phyloP scores from a whole-genome alignment of 2,888 invertebrate genomes.

The Muschampia staudingeri region DNA sequence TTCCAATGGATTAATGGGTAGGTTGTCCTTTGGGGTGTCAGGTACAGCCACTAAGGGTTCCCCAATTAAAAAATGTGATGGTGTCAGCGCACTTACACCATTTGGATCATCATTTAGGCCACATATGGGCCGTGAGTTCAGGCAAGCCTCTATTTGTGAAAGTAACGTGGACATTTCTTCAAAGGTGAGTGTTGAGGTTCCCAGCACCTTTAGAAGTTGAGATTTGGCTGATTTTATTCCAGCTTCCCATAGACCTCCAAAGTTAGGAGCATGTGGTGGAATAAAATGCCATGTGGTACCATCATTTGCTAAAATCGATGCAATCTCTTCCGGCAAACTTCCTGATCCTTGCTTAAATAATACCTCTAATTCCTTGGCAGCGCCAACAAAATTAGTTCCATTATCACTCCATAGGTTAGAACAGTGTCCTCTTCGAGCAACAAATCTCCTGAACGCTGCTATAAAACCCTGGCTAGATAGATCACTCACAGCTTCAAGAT shows the following conservation, averaged over 20 bases:
- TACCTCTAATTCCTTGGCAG: not conserved
- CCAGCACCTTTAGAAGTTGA: not conserved
- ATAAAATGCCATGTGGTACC: slow-evolving; percentile 1
- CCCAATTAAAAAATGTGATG: slow-evolving; percentile 2
- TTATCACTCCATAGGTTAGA: slow-evolving; percentile 23
- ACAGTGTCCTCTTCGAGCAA: slow-evolving; percentile 21
- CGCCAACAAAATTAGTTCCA: slow-evolving; percentile 15
- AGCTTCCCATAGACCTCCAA: slow-evolving; percentile 2
- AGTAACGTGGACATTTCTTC: not conserved
- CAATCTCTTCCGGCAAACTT: not conserved
- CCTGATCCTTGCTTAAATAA: not conserved
- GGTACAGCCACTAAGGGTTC: not conserved
- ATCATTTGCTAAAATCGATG: slow-evolving; percentile 3
- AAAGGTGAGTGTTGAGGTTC: slow-evolving; percentile 3
- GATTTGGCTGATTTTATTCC: slow-evolving; percentile 7
- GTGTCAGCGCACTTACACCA: not conserved
- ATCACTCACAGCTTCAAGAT: slow-evolving; percentile 12
- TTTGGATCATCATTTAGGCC: not conserved
- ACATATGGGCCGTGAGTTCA: not conserved
- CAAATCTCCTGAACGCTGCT: slow-evolving; percentile 20
- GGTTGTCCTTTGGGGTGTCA: not conserved
- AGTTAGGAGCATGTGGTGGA: not conserved
- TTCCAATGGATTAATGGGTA: not conserved
- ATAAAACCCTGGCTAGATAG: slow-evolving; percentile 13
- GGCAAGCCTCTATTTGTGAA: not conserved